phyloP scores from a whole-genome alignment of 2,113 vertebrate species.

The Physeter macrocephalus region DNA sequence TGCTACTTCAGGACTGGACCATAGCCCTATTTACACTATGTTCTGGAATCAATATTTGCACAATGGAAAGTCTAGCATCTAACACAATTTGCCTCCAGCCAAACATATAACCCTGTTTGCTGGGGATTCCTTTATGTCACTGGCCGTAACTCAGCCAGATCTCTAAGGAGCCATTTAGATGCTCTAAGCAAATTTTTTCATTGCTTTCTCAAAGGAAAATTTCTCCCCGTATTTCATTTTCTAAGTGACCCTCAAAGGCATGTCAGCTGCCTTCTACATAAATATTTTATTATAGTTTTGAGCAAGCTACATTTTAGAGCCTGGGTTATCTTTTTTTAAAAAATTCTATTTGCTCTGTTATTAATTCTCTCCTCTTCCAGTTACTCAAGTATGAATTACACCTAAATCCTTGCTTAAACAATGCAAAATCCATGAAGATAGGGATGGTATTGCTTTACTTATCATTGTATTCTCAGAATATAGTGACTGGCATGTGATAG shows the following conservation, averaged over 20 bases:
- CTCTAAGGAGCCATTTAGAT: constrained; percentile 32
- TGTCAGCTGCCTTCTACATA: constrained; percentile 27
- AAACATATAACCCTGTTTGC: not conserved
- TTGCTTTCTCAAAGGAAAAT: constrained; percentile 42
- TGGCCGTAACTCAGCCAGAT: not conserved
- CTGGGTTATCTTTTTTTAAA: not conserved
- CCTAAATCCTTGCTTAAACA: constrained; percentile 3
- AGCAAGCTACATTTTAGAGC: not conserved
- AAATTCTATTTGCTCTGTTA: not conserved
- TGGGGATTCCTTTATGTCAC: constrained; percentile 22
- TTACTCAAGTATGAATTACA: not conserved
- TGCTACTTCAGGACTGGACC: not conserved
- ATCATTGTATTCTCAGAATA: not conserved
- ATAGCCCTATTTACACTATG: not conserved
- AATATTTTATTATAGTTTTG: constrained; percentile 24
- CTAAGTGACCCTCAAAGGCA: constrained; percentile 35
- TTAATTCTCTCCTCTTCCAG: not conserved
- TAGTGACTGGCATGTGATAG: not conserved
- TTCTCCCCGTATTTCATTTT: constrained; percentile 43
- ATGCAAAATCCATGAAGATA: not conserved
- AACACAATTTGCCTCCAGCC: not conserved
- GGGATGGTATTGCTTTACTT: not conserved
- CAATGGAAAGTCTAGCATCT: not conserved
- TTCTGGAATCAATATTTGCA: not conserved
- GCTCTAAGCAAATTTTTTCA: constrained; percentile 1